Percentiles rank a stretch among this genome's conserved stretches.
Evolutionary conservation across 2,113 vertebrate species (phyloP).

Genomic region (Baryphthengus martii): DNA sequence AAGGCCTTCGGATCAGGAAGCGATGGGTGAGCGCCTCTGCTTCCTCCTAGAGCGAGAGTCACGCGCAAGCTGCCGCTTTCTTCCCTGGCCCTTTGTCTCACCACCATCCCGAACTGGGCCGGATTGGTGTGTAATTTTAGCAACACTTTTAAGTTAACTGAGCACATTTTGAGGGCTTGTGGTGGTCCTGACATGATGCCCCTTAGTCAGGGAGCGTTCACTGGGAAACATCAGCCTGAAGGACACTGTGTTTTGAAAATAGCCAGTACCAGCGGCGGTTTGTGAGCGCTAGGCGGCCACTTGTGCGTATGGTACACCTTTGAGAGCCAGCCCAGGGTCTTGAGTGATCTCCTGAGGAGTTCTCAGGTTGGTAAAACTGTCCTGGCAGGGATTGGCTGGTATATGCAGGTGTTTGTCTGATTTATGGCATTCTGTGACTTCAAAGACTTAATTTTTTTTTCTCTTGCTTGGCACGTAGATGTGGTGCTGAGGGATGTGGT

Average conservation of each 20-base stretch:
- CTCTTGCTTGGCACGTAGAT: neutral
- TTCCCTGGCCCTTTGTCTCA: no score
- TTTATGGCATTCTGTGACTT: neutral
- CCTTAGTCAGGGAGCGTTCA: neutral
- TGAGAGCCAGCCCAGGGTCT: neutral
- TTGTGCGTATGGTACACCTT: fast-evolving
- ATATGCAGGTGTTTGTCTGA: fast-evolving
- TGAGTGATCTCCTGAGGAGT: neutral
- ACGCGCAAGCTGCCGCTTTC: neutral
- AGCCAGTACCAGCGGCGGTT: fast-evolving
- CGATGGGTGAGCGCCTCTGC: slow-evolving; percentile 64
- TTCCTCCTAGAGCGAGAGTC: neutral
- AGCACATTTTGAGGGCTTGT: neutral
- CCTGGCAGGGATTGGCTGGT: neutral
- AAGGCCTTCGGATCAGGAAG: slow-evolving; percentile 72
- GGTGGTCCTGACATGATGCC: neutral
- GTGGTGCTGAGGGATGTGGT: neutral
- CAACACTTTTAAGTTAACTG: neutral
- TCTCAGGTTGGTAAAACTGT: neutral
- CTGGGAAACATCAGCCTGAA: neutral
- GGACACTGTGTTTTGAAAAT: neutral
- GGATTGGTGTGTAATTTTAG: neutral
- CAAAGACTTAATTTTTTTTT: neutral
- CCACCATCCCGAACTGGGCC: fast-evolving
- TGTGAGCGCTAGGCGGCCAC: neutral